A percentile compares a stretch with the other conserved stretches of the same genome.
Evolutionary conservation across 2,888 invertebrate genomes (phyloP).

Genomic region (Coecobrya sp.): DNA sequence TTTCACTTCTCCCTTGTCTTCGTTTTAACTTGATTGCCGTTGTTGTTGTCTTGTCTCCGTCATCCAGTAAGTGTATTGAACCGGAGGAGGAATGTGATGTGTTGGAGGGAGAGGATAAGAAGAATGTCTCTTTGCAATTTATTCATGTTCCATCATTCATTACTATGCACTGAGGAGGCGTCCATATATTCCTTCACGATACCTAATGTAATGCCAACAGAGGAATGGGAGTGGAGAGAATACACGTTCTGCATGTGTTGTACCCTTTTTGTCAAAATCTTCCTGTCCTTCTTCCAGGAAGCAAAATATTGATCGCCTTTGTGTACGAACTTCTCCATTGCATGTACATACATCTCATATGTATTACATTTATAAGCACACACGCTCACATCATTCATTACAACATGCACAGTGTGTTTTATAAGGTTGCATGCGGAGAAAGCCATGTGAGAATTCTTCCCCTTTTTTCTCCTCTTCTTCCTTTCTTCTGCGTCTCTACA

Average conservation of each 20-base stretch:
- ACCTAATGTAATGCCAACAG: not conserved
- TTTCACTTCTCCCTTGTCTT: slow-evolving; percentile 51
- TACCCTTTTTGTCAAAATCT: slow-evolving; percentile 76
- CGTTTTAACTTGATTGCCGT: slow-evolving; percentile 67
- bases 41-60: slow-evolving; percentile 35
- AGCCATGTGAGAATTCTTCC: slow-evolving; percentile 64
- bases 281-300: slow-evolving; percentile 79
- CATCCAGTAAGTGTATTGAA: slow-evolving; percentile 63
- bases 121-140: slow-evolving; percentile 47
- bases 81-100: slow-evolving; percentile 8
- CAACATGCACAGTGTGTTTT: slow-evolving; percentile 27
- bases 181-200: slow-evolving; percentile 19
- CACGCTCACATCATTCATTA: slow-evolving; percentile 39
- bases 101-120: not conserved
- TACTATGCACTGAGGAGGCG: not conserved
- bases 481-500: slow-evolving; percentile 56
- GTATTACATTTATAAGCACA: not conserved
- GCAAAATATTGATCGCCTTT: slow-evolving; percentile 75
- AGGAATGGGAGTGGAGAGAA: slow-evolving; percentile 35
- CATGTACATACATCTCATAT: slow-evolving; percentile 20
- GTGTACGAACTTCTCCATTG: not conserved
- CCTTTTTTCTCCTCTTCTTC: slow-evolving; percentile 56
- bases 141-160: slow-evolving; percentile 35
- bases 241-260: slow-evolving; percentile 54
- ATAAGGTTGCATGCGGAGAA: slow-evolving; percentile 69